These are phyloP conservation scores for Charina bottae DNA, from an alignment of 2,113 vertebrate species.

Conservation along the genomic window DNA sequence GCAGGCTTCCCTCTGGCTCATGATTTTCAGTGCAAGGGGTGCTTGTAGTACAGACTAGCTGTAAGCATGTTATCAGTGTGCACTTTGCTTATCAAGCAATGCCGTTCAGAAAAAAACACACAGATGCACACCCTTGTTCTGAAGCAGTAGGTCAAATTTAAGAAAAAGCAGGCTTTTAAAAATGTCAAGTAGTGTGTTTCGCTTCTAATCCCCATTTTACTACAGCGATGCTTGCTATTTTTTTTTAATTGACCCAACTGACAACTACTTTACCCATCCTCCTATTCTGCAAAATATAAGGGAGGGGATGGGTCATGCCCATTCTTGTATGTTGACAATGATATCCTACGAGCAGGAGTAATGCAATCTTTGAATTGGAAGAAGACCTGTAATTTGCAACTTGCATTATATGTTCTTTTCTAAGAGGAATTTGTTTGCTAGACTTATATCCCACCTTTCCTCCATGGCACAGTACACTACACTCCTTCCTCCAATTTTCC, in stretches of 20 bases:
- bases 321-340: fast-evolving
- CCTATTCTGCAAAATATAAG: not conserved
- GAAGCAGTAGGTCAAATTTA: constrained; percentile 20
- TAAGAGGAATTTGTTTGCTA: not conserved
- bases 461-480: not conserved
- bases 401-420: not conserved
- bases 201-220: not conserved
- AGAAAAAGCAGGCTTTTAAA: not conserved
- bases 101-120: not conserved
- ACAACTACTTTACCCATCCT: not conserved
- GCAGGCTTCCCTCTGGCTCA: not conserved
- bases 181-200: constrained; percentile 3
- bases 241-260: not conserved
- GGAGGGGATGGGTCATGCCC: not conserved
- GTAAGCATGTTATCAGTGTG: not conserved
- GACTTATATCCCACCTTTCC: not conserved
- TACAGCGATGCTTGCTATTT: not conserved
- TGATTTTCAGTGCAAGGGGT: not conserved
- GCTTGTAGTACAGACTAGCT: not conserved
- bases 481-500: not conserved
- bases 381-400: not conserved
- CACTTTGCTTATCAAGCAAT: constrained; percentile 33
- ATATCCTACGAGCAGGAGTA: not conserved
- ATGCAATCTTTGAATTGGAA: not conserved
- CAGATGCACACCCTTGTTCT: fast-evolving